Percentiles rank a stretch among this genome's conserved stretches.
These are phyloP conservation scores for Tretioscincus oriximinensis DNA, from an alignment of 2,113 vertebrate species.

Conservation along the genomic window DNA sequence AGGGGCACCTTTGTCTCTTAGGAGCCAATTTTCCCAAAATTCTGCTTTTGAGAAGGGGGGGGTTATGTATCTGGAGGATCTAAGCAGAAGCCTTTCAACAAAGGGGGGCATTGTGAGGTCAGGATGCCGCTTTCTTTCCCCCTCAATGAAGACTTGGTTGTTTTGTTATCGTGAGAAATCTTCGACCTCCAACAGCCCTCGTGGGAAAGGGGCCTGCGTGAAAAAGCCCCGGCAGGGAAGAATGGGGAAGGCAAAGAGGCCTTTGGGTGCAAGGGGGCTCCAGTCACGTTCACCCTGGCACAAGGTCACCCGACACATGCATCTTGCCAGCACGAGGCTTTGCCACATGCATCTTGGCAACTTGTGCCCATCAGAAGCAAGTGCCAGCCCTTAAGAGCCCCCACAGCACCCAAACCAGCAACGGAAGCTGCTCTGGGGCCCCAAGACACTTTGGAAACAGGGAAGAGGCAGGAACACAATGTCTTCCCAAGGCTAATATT, in stretches of 20 bases:
- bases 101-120: constrained; percentile 53
- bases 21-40: not conserved
- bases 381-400: no score
- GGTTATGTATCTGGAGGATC: constrained; percentile 55
- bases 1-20: not conserved
- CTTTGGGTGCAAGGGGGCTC: not conserved
- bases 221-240: constrained; percentile 67
- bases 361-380: no score
- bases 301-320: not conserved
- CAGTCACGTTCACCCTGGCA: not conserved
- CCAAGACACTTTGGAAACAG: not conserved
- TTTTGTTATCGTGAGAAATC: constrained; percentile 66
- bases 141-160: constrained; percentile 60
- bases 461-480: not conserved
- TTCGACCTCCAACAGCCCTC: constrained; percentile 58
- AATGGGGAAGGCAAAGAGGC: constrained; percentile 59
- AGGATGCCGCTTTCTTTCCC: constrained; percentile 50
- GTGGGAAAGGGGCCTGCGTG: constrained; percentile 59
- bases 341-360: no score
- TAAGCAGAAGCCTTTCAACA: constrained; percentile 63
- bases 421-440: fast-evolving
- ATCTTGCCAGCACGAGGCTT: not conserved
- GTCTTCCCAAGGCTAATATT: no score
- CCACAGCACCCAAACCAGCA: no score
- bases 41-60: not conserved